Conservation (phyloP, 2,888 invertebrate genomes). For the Atherix ibis region DNA sequence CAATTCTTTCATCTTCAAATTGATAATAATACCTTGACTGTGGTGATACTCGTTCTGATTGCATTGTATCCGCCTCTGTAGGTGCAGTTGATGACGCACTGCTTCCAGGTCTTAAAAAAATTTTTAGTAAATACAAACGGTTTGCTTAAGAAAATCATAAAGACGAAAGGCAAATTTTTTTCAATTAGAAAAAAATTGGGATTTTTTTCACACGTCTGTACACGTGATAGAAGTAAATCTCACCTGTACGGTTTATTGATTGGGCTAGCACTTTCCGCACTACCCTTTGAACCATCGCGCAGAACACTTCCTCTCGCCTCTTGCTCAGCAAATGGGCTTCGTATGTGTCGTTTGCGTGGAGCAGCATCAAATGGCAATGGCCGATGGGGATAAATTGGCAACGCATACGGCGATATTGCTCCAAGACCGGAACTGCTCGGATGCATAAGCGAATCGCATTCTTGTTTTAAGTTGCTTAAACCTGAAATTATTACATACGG, state of each 20-base stretch:
- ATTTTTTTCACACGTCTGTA: too few species aligned
- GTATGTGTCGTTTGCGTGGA: slow-evolving; percentile 39
- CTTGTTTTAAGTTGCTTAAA: slow-evolving; percentile 29
- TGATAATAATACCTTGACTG: slow-evolving; percentile 26
- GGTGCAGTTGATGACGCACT: slow-evolving; percentile 33
- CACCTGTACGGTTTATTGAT: slow-evolving; percentile 29
- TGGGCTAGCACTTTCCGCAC: slow-evolving; percentile 34
- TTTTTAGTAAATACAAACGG: slow-evolving; percentile 1
- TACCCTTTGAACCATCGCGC: slow-evolving; percentile 39
- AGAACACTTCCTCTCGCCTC: slow-evolving; percentile 47
- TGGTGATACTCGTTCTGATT: slow-evolving; percentile 31
- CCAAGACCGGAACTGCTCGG: slow-evolving; percentile 25
- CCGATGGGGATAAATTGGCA: slow-evolving; percentile 32
- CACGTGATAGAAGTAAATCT: too few species aligned
- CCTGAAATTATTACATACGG: too few species aligned
- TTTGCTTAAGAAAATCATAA: too few species aligned
- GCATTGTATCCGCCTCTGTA: slow-evolving; percentile 34
- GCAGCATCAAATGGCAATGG: slow-evolving; percentile 33
- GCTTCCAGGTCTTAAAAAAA: slow-evolving; percentile 24
- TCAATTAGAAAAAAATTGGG: too few species aligned
- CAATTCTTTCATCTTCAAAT: too few species aligned
- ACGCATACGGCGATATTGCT: slow-evolving; percentile 29
- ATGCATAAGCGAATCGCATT: slow-evolving; percentile 33
- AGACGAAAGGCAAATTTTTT: too few species aligned
- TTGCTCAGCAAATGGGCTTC: slow-evolving; percentile 35